Percentiles rank a stretch among this genome's conserved stretches.
These are phyloP conservation scores for Palythoa heliodiscus DNA, from an alignment of 92 coral and sea anemone species.

Conservation along the genomic window DNA sequence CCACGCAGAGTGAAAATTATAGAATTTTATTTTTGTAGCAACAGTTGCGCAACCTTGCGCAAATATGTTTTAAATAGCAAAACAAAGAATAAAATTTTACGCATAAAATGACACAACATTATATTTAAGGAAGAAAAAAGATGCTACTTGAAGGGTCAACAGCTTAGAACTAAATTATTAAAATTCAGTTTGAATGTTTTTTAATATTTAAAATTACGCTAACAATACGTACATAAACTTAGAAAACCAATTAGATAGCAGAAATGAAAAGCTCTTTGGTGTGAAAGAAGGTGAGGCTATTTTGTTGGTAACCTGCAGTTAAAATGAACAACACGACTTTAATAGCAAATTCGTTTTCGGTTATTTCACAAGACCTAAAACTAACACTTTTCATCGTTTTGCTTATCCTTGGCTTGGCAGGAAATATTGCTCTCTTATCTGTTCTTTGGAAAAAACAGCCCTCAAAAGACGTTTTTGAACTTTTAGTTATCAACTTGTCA, in stretches of 20 bases:
- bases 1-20: no score
- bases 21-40: no score
- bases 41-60: no score
- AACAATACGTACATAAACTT: background rate
- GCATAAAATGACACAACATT: no score
- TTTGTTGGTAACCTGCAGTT: background rate
- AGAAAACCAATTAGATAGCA: background rate
- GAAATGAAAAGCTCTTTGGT: slow-evolving; percentile 4
- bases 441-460: background rate
- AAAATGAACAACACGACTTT: slow-evolving; percentile 28
- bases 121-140: no score
- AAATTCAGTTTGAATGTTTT: background rate
- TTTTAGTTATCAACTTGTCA: slow-evolving; percentile 23
- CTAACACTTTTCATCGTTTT: background rate
- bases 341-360: background rate
- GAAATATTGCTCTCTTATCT: slow-evolving; percentile 4
- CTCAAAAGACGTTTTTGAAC: slow-evolving; percentile 39
- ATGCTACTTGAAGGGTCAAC: no score
- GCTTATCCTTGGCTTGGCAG: slow-evolving; percentile 33
- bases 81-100: no score
- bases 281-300: background rate
- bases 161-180: no score
- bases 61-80: no score
- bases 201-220: background rate
- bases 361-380: slow-evolving; percentile 16